A percentile compares a stretch with the other conserved stretches of the same genome.
These are phyloP conservation scores for Alethe diademata DNA, from an alignment of 2,113 vertebrate species.

Conservation along the genomic window DNA sequence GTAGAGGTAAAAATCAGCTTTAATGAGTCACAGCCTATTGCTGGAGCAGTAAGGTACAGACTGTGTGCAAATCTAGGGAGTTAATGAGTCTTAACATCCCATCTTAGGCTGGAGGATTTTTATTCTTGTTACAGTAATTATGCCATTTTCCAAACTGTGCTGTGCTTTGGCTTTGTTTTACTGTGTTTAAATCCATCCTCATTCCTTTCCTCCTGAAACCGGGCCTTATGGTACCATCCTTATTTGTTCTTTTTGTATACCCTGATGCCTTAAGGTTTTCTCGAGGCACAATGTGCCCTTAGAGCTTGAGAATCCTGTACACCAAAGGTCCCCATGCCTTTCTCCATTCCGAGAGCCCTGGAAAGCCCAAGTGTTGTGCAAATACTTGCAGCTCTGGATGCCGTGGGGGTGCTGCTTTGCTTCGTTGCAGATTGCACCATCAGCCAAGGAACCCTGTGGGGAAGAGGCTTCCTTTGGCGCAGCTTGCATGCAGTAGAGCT, in stretches of 20 bases:
- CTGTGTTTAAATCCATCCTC: background rate
- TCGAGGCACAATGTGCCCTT: fast-evolving
- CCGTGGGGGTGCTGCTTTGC: background rate
- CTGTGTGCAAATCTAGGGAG: background rate
- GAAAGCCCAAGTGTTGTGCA: background rate
- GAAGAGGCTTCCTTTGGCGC: background rate
- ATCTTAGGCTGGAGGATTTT: background rate
- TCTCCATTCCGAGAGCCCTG: background rate
- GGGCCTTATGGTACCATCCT: background rate
- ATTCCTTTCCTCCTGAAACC: background rate
- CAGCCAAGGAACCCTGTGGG: background rate
- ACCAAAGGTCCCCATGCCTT: background rate
- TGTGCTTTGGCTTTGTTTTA: background rate
- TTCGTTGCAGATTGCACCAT: fast-evolving
- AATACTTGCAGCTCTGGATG: background rate
- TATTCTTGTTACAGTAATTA: background rate
- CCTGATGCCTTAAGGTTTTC: background rate
- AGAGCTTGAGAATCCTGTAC: background rate
- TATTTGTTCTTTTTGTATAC: background rate
- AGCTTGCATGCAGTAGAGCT: background rate
- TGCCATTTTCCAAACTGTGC: background rate
- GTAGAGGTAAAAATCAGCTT: background rate
- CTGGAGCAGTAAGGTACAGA: background rate
- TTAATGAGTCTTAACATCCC: background rate
- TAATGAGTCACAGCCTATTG: background rate